These are phyloP conservation scores for Lepisosteus oculatus DNA, from an alignment of 2,113 vertebrate species.

Conservation along the genomic window DNA sequence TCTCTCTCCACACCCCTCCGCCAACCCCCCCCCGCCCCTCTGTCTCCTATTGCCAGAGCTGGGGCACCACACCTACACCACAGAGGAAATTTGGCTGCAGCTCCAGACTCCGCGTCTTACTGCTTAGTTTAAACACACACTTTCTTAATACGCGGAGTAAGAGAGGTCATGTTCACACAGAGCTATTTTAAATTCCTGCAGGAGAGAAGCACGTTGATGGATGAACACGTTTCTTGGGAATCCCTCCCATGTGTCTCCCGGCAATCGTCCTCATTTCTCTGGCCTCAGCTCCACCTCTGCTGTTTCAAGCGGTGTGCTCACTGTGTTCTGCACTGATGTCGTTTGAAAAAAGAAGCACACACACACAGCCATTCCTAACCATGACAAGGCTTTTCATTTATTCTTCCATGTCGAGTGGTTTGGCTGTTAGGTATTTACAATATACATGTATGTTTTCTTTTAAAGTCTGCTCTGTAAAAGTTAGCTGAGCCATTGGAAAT, in stretches of 20 bases:
- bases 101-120: conserved; percentile 65
- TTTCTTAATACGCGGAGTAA: conserved; percentile 38
- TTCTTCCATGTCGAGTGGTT: too few relatives aligned
- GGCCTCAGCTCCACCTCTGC: background rate
- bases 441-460: too few relatives aligned
- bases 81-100: conserved; percentile 72
- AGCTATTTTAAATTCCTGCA: conserved; percentile 63
- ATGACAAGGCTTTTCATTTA: too few relatives aligned
- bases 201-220: conserved; percentile 68
- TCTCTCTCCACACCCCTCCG: conserved; percentile 17
- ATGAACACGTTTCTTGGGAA: conserved; percentile 58
- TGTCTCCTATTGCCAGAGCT: conserved; percentile 18
- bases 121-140: conserved; percentile 29
- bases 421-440: too few relatives aligned
- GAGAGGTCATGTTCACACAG: conserved; percentile 70
- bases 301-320: background rate
- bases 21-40: too few relatives aligned
- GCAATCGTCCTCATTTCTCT: conserved; percentile 13
- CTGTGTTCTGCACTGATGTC: background rate
- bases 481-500: too few relatives aligned
- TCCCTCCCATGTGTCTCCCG: conserved; percentile 46
- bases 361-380: too few relatives aligned
- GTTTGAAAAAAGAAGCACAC: background rate
- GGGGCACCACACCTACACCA: conserved; percentile 77
- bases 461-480: too few relatives aligned